Evolutionary conservation across 1,140 invertebrate species (phyloP), one percentile per base, ranked within the genome.

Genomic region (Aleiodes sp.): DNA sequence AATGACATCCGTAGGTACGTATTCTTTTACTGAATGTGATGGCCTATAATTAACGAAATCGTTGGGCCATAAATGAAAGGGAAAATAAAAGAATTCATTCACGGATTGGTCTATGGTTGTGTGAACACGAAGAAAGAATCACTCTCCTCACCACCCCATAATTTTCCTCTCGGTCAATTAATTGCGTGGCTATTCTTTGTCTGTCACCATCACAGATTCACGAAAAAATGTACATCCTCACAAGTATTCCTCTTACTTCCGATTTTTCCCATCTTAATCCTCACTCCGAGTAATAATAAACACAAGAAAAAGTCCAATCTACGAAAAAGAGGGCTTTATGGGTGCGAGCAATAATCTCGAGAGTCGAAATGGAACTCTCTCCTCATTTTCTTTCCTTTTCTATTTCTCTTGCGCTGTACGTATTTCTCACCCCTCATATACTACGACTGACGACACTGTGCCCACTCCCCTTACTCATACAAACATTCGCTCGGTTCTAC

Each of bases 251-350:
- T 52, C 46, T 52, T 24, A 82, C 80, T 83, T 82, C 78, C 84
- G 80, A 85, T 78, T 75, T 76, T 80, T 76, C 70, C 74, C 66
- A 71, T 80, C 82, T 81, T 83, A 85, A 85, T 84, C 78, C 80
- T 78, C 75, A 66, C 66, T 76, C 70, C 62, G 65, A 73, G 77
- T 73, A 77, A 80, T 80, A 83, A 82, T 81, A 83, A 84, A 78
- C 74, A 64, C 65, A 75, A 74, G 73, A 31, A 9, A 72, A 74
- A 76, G 78, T 74, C 80, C 83, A 82, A 84, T 84, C 80, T 78
- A 65, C 75, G 69, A 52, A 14, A 41, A 75, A 73, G 77, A 73
- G 73, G 80, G 77, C 74, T 84, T 84, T 84, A 84, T 81, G 80
- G 80, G 64, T 75, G 39, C 65, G 60, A 70, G 59, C 56, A 65